phyloP scores from a whole-genome alignment of 2,888 invertebrate species.

The Synanthedon andrenaeformis region DNA sequence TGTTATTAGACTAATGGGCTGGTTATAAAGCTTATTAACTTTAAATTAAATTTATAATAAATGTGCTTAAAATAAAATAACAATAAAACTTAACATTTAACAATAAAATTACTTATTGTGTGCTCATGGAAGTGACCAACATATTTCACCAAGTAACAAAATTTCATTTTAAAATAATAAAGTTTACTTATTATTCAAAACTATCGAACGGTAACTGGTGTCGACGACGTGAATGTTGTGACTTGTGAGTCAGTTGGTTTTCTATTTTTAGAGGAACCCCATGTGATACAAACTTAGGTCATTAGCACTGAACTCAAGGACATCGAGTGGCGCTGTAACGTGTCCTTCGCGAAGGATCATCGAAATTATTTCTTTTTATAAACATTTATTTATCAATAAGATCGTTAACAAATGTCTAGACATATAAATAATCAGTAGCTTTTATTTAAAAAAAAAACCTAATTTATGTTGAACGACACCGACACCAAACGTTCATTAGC shows the following conservation, averaged over 20 bases:
- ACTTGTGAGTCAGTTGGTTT: conserved; percentile 36
- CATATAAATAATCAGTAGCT: too few species aligned
- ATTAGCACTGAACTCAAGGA: conserved; percentile 32
- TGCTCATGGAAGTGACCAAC: too few species aligned
- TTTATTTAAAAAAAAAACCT: neutral
- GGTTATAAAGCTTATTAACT: too few species aligned
- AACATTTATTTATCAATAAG: too few species aligned
- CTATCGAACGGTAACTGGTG: conserved; percentile 25
- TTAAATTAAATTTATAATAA: too few species aligned
- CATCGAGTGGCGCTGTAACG: conserved; percentile 11
- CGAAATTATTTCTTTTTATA: too few species aligned
- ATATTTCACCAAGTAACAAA: too few species aligned
- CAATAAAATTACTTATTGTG: too few species aligned
- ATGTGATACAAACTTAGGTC: conserved; percentile 43
- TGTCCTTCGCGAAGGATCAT: conserved; percentile 16
- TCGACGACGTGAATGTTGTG: conserved; percentile 44
- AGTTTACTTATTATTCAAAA: conserved; percentile 25
- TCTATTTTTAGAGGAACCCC: conserved; percentile 41
- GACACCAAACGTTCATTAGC: conserved; percentile 23
- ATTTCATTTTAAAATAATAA: neutral
- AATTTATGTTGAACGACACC: conserved; percentile 44
- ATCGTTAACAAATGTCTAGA: too few species aligned
- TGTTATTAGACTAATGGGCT: too few species aligned
- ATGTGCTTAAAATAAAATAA: too few species aligned
- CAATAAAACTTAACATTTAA: too few species aligned